Evolutionary conservation across 1,140 invertebrate species (phyloP).

Genomic region (Cecropterus lyciades): DNA sequence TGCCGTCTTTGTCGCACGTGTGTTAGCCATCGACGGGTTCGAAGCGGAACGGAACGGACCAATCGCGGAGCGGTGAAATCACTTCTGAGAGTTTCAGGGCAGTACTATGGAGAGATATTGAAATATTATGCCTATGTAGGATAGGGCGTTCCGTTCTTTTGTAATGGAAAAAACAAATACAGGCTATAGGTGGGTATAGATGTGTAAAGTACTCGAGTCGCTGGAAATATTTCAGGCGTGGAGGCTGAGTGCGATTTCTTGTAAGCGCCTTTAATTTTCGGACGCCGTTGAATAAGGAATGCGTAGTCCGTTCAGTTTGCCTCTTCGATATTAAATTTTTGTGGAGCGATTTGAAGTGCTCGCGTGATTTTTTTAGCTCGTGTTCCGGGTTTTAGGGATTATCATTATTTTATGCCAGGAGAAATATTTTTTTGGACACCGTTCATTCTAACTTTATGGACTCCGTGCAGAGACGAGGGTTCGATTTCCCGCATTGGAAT

Average conservation of each 20-base stretch:
- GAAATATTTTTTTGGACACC: too few species aligned
- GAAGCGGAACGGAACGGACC: slow-evolving; percentile 47
- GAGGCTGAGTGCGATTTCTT: slow-evolving; percentile 77
- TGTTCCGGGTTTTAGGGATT: neutral
- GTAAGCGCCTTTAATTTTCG: slow-evolving; percentile 74
- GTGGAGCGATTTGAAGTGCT: slow-evolving; percentile 28
- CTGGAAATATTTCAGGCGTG: slow-evolving; percentile 69
- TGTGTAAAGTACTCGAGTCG: slow-evolving; percentile 58
- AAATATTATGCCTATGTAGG: slow-evolving; percentile 71
- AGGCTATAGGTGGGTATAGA: slow-evolving; percentile 50
- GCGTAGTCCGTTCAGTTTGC: slow-evolving; percentile 38
- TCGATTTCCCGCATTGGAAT: too few species aligned
- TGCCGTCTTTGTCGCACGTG: slow-evolving; percentile 48
- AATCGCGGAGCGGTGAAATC: slow-evolving; percentile 67
- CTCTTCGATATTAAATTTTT: slow-evolving; percentile 38
- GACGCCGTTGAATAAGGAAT: slow-evolving; percentile 80
- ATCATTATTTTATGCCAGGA: too few species aligned
- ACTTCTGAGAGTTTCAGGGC: slow-evolving; percentile 63
- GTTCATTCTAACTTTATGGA: too few species aligned
- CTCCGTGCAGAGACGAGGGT: too few species aligned
- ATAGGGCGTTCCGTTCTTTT: slow-evolving; percentile 73
- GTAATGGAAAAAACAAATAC: slow-evolving; percentile 82
- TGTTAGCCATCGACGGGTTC: slow-evolving; percentile 55
- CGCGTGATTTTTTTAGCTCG: slow-evolving; percentile 21
- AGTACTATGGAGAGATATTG: slow-evolving; percentile 64